These are phyloP conservation scores for Diaprepes abbreviatus DNA, from an alignment of 2,888 invertebrate genomes.

Conservation along the genomic window DNA sequence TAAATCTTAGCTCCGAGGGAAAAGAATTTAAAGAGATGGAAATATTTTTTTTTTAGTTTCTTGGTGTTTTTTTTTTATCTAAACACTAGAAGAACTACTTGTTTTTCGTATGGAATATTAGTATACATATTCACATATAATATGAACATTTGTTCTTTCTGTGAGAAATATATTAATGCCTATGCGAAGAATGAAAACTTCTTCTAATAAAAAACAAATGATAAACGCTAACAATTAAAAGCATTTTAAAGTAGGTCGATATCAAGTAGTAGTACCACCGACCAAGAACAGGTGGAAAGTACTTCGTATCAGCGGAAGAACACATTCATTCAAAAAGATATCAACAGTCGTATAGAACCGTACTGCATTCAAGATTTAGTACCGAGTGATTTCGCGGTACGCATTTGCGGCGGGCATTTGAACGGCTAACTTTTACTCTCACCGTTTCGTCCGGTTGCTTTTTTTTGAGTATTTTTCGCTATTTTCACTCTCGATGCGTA, in stretches of 20 bases:
- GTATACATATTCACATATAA: too few relatives aligned
- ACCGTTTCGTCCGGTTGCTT: constrained; percentile 2
- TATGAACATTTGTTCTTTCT: too few relatives aligned
- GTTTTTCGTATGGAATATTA: too few relatives aligned
- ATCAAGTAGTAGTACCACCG: constrained; percentile 13
- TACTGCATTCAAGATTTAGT: constrained; percentile 14
- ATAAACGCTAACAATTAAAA: constrained; percentile 31
- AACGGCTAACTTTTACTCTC: constrained; percentile 35
- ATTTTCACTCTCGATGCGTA: neutral
- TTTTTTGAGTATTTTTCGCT: neutral
- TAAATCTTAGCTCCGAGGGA: too few relatives aligned
- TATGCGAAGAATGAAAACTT: too few relatives aligned
- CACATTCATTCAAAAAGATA: constrained; percentile 30
- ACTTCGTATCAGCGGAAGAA: constrained; percentile 34
- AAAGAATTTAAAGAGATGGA: too few relatives aligned
- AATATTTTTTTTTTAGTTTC: too few relatives aligned
- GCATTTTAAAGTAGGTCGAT: constrained; percentile 27
- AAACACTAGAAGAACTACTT: too few relatives aligned
- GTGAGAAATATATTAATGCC: too few relatives aligned
- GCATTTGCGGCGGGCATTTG: neutral
- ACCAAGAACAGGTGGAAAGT: constrained; percentile 34
- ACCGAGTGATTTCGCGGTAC: constrained; percentile 5
- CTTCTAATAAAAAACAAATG: constrained; percentile 15
- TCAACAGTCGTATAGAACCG: constrained; percentile 26
- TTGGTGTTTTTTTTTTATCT: too few relatives aligned